Evolutionary conservation across 2,797 vertebrate genomes (phyloP).

Genomic region (Limosa lapponica): DNA sequence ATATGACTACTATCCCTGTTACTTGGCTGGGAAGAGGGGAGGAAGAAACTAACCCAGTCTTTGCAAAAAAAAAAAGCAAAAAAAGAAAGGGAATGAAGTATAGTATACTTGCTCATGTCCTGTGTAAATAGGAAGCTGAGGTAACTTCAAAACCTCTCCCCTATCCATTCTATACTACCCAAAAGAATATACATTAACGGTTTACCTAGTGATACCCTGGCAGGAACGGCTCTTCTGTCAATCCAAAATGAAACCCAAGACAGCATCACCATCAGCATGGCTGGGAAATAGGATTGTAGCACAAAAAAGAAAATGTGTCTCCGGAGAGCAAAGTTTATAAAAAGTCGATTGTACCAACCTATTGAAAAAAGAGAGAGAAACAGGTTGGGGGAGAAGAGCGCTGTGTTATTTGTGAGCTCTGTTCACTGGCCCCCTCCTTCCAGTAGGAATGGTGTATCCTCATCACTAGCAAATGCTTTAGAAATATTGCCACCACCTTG

Average conservation of each 20-base stretch:
- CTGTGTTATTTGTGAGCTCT: background rate
- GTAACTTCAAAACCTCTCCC: background rate
- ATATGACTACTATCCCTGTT: background rate
- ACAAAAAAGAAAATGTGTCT: constrained; percentile 95
- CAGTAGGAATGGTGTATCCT: background rate
- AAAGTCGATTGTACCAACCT: constrained; percentile 95
- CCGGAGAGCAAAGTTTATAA: constrained; percentile 93
- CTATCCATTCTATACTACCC: background rate
- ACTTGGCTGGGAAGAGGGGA: background rate
- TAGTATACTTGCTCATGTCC: background rate
- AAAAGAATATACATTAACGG: background rate
- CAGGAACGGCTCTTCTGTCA: constrained; percentile 89
- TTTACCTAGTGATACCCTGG: constrained; percentile 91
- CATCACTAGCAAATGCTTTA: background rate
- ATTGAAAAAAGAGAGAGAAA: constrained; percentile 35
- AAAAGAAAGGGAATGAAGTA: background rate
- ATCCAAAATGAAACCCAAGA: constrained; percentile 98
- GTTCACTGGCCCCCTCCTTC: background rate
- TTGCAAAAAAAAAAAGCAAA: background rate
- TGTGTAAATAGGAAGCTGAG: background rate
- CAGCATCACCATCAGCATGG: constrained; percentile 94
- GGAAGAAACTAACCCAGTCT: background rate
- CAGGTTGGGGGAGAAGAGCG: background rate
- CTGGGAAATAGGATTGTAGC: constrained; percentile 94
- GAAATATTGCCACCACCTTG: background rate